Evolutionary conservation across 2,113 vertebrate genomes (phyloP).

Genomic region (Peromyscus polionotus): DNA sequence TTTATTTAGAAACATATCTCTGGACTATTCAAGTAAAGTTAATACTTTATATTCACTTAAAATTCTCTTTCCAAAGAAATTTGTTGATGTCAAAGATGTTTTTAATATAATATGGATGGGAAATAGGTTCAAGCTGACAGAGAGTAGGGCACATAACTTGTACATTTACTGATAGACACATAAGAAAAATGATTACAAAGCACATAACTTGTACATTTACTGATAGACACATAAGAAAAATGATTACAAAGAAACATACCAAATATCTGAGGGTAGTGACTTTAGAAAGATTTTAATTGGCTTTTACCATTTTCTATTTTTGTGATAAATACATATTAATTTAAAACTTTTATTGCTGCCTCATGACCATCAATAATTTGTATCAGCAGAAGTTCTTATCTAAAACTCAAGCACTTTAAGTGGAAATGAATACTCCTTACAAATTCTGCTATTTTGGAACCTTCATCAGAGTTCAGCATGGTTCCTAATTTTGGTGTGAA

Average conservation of each 20-base stretch:
- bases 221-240: not conserved
- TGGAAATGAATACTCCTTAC: not conserved
- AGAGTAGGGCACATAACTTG: not conserved
- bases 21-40: not conserved
- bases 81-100: not conserved
- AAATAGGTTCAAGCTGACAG: not conserved
- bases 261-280: not conserved
- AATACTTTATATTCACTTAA: not conserved
- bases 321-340: not conserved
- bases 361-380: constrained; percentile 40
- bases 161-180: not conserved
- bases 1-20: constrained; percentile 19
- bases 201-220: not conserved
- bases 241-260: not conserved
- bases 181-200: not conserved
- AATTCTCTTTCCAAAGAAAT: constrained; percentile 12
- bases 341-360: not conserved
- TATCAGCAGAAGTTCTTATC: not conserved
- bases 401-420: not conserved
- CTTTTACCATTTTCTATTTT: not conserved
- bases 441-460: not conserved
- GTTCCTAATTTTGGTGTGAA: not conserved
- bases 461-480: not conserved
- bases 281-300: not conserved
- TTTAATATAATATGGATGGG: not conserved